These are phyloP conservation scores for Aramus guarauna DNA, from an alignment of 2,113 vertebrate species.

Conservation along the genomic window DNA sequence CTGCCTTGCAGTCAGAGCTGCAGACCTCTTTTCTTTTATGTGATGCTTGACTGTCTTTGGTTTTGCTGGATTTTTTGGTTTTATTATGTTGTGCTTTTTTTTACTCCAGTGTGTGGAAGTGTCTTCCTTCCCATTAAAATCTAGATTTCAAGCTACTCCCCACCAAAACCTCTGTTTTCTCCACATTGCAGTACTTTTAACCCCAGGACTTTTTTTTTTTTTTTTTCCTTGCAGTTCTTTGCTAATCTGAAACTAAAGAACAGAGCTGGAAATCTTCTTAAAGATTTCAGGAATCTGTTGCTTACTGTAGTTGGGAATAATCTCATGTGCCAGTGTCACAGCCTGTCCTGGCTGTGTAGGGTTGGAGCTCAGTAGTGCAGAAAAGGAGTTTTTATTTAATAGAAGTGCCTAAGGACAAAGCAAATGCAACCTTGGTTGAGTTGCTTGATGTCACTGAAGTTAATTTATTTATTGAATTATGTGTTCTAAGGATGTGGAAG, in stretches of 20 bases:
- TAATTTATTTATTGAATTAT: neutral
- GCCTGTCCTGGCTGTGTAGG: neutral
- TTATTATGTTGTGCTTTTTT: neutral
- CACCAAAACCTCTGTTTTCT: neutral
- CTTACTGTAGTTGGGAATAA: neutral
- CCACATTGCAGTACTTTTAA: neutral
- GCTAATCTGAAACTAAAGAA: neutral
- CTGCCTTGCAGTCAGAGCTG: accelerated
- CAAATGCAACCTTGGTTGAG: neutral
- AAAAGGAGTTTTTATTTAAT: neutral
- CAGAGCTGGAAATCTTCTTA: neutral
- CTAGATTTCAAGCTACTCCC: neutral
- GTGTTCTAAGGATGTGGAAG: neutral
- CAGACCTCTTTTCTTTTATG: neutral
- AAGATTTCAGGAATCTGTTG: neutral
- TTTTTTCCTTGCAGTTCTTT: neutral
- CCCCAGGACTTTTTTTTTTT: neutral
- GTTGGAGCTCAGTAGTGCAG: neutral
- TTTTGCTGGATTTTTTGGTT: neutral
- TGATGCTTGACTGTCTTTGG: neutral
- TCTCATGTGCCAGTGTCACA: neutral
- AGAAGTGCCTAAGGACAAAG: neutral
- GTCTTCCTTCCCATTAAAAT: neutral
- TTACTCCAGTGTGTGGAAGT: neutral
- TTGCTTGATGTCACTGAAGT: neutral